These are phyloP conservation scores for Poicephalus gulielmi DNA, from an alignment of 2,113 vertebrate species.

Conservation along the genomic window DNA sequence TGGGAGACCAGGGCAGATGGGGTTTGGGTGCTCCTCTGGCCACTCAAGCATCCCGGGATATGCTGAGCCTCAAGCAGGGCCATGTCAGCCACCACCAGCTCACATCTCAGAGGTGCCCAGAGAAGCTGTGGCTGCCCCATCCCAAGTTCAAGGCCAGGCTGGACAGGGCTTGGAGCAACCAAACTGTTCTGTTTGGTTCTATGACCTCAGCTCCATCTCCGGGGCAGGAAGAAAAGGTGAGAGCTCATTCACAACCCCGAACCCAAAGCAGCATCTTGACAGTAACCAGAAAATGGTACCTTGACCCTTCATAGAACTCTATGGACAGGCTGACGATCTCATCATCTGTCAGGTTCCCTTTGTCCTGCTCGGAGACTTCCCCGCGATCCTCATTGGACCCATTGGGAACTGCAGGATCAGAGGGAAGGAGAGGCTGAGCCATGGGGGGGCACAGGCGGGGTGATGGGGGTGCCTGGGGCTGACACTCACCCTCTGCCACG, in stretches of 20 bases:
- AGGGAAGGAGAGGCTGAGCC: neutral
- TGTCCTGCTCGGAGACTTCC: constrained; percentile 83
- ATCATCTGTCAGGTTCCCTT: constrained; percentile 81
- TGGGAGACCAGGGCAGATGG: neutral
- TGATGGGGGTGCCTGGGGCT: neutral
- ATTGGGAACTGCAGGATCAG: constrained; percentile 65
- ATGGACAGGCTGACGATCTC: constrained; percentile 95
- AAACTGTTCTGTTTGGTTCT: no score
- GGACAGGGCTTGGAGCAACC: neutral
- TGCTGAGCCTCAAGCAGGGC: neutral
- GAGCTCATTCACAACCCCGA: neutral
- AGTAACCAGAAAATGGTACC: constrained; percentile 52
- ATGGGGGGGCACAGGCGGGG: fast-evolving
- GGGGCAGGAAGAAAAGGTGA: fast-evolving
- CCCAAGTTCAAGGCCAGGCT: neutral
- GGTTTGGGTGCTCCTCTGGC: neutral
- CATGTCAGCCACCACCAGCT: fast-evolving
- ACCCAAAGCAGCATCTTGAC: neutral
- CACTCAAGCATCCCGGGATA: neutral
- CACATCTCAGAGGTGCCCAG: neutral
- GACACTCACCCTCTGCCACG: constrained; percentile 74
- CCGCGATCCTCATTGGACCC: constrained; percentile 76
- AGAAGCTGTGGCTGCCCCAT: neutral
- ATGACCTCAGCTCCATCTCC: neutral
- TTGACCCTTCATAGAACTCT: constrained; percentile 88